Conservation (phyloP, 2,113 vertebrate species). For the Ploceus nigricollis region DNA sequence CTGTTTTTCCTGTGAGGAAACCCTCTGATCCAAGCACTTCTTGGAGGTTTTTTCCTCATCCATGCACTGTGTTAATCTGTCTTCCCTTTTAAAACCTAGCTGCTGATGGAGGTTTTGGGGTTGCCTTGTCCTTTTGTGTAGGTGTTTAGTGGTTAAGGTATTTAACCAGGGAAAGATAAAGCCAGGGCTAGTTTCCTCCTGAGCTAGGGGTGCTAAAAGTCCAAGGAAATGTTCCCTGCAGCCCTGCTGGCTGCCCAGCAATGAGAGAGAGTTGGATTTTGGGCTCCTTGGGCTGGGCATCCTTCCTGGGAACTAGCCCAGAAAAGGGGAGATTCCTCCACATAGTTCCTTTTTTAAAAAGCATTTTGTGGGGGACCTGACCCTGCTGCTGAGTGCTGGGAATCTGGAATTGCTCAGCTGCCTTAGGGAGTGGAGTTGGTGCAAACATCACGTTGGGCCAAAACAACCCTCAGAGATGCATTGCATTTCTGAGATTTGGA, state of each 20-base stretch:
- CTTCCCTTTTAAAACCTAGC: conserved; percentile 8
- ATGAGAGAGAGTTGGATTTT: not conserved
- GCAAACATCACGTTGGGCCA: not conserved
- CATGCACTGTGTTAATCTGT: conserved; percentile 20
- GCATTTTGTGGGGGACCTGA: not conserved
- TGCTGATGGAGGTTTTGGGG: not conserved
- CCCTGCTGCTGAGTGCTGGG: not conserved
- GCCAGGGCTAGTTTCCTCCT: not conserved
- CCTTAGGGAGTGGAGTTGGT: not conserved
- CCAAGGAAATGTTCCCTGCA: not conserved
- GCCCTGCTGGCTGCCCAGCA: not conserved
- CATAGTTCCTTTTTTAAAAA: not conserved
- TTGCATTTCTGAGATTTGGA: not conserved
- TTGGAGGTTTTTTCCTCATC: conserved; percentile 36
- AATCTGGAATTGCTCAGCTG: not conserved
- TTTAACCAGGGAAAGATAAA: not conserved
- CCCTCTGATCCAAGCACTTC: conserved; percentile 56
- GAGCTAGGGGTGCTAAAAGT: not conserved
- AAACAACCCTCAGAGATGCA: not conserved
- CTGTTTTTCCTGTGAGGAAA: conserved; percentile 66
- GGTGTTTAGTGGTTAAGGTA: not conserved
- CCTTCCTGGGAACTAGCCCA: not conserved
- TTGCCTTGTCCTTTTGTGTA: not conserved
- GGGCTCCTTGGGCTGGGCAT: not conserved
- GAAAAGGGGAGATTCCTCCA: not conserved